Percentiles rank a stretch among this genome's conserved stretches.
phyloP scores from a whole-genome alignment of 2,888 invertebrate genomes.

The Ditylenchus weischeri region DNA sequence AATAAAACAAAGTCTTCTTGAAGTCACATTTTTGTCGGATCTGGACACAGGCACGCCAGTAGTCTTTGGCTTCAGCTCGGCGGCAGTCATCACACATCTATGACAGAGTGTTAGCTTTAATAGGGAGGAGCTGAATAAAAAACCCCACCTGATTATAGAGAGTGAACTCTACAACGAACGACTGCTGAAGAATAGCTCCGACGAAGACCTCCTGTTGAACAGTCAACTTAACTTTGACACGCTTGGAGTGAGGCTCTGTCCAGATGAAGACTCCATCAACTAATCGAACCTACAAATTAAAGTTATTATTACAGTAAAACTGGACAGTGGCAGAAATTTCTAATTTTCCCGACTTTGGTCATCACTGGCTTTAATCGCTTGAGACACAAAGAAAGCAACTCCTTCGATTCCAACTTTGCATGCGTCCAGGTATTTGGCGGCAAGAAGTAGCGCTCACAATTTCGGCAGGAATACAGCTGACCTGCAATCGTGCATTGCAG shows the following conservation, averaged over 20 bases:
- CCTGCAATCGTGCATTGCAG: slow-evolving; percentile 32
- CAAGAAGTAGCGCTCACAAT: slow-evolving; percentile 67
- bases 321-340: too few species aligned
- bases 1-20: slow-evolving; percentile 92
- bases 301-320: too few species aligned
- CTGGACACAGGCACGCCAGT: slow-evolving; percentile 81
- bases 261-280: slow-evolving; percentile 94
- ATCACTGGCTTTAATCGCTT: slow-evolving; percentile 72
- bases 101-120: slow-evolving; percentile 10
- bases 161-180: slow-evolving; percentile 88
- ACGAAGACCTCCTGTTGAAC: slow-evolving; percentile 89
- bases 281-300: slow-evolving; percentile 68
- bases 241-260: slow-evolving; percentile 98
- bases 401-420: slow-evolving; percentile 63
- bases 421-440: slow-evolving; percentile 83
- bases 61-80: slow-evolving; percentile 91
- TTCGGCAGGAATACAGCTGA: slow-evolving; percentile 61
- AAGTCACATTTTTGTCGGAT: slow-evolving; percentile 72
- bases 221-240: slow-evolving; percentile 84
- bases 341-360: slow-evolving; percentile 57
- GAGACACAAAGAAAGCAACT: slow-evolving; percentile 72
- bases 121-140: neutral
- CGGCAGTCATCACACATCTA: slow-evolving; percentile 97
- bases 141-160: slow-evolving; percentile 69
- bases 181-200: slow-evolving; percentile 79